Evolutionary conservation across 1,140 invertebrate species (phyloP), one percentile per base, ranked within the genome.

Genomic region (Phocides pigmalion): DNA sequence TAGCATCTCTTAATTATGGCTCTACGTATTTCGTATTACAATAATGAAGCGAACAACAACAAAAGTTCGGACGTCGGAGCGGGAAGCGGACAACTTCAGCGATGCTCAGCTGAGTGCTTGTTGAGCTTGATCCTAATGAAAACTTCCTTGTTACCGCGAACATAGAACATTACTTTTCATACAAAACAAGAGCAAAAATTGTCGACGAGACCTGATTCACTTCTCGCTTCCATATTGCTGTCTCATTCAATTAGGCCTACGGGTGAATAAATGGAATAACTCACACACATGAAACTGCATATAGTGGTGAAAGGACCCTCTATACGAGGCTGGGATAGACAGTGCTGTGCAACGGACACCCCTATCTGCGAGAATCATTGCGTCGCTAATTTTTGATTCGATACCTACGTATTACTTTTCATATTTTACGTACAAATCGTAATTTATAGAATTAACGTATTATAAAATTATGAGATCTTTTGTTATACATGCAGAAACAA

Each of bases 1-100:
- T 67, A 79, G 82, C 71, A 84, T 86, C 80, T 89, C 84, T 90
- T 89, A 88, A 90, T 90, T 88, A 90, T 84, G 75, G 76, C 75
- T 75, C 79, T 80, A 78, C 79, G 84, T 89, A 89, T 87, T 90
- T 84, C 78, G 81, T 84, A 88, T 90, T 87, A 90, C 85, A 89
- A 88, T 90, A 89, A 90, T 89, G 85, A 90, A 90, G 76, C 73
- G 80, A 87, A 88, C 87, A 88, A 89, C 88, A 89, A 89, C 85
- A 86, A 87, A 90, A 90, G 88, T 90, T 90, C 79, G 78, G 81
- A 83, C 79, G 79, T 68, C 78, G 76, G 78, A 76, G 75, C 81
- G 73, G 79, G 73, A 74, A 70, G 72, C 70, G 84, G 70, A 70
- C 78, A 87, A 87, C 79, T 89, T 82, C 71, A 68, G 66, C 74